Base-by-base conservation (phyloP, 1,140 invertebrate species). In the Drosophila lacertosa region DNA sequence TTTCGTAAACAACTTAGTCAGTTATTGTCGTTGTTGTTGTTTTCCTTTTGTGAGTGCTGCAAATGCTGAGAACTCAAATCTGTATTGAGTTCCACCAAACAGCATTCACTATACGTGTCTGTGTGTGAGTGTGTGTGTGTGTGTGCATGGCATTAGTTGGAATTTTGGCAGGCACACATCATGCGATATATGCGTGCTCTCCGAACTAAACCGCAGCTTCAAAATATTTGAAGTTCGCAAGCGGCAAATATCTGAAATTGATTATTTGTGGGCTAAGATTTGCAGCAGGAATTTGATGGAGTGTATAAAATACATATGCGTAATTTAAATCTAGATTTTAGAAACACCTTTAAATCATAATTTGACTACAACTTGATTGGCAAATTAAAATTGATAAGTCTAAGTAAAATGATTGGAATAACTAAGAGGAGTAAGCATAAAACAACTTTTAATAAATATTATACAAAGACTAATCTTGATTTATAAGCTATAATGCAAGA, bases 1-100 rank as follows among this genome's bases (percentile, higher is more conserved):
- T 89, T 89, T 89, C 84, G 84, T 89, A 89, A 89, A 89, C 84
- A 89, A 89, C 86, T 84, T 79, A 74, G 70, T 54, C 66, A 58
- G 54, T 65, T 71, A 58, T 58, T 78, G 48, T 50, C 37, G 48
- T 75, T 74, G 53, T 57, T 55, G 42, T 60, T 60, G 26, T 35
- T 55, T 42, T 55, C 55, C 65, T 74, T 60, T 67, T 66, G 76
- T 68, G 72, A 64, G 5, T 67, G 62, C 40, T 84, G 81, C 81
- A 88, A 84, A 77, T 70, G 71, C 63, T 68, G 53, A 66, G 64
- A 84, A 86, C 75, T 63, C 60, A 51, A 64, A 53, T 64, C n/a
- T n/a, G 11, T 71, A 71, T 71, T 64, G 51, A 65, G 62, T 65
- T 58, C 44, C 51, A 40, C 37, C 48, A 51, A 65, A 32, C 44